phyloP scores from a whole-genome alignment of 2,113 vertebrate species.

The Varanus komodoensis region DNA sequence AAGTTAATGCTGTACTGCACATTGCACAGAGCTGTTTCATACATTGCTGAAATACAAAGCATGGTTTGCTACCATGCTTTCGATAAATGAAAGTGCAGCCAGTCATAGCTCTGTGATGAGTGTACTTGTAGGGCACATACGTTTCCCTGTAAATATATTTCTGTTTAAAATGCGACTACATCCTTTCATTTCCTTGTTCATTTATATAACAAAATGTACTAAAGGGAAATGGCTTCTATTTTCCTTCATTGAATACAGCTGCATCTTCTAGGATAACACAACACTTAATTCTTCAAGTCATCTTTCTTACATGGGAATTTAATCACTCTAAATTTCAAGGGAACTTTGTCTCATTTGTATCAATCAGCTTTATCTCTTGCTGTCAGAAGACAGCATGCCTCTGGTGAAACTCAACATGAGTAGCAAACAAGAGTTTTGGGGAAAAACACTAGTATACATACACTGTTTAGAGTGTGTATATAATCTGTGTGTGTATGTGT shows the following conservation, averaged over 20 bases:
- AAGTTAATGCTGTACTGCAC: slow-evolving; percentile 53
- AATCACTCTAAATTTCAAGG: slow-evolving; percentile 75
- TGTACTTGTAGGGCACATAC: not conserved
- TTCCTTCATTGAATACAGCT: slow-evolving; percentile 63
- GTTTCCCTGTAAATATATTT: slow-evolving; percentile 65
- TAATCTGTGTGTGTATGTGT: not conserved
- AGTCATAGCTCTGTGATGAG: not conserved
- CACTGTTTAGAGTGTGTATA: not conserved
- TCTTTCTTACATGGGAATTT: slow-evolving; percentile 76
- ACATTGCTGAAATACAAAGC: not conserved
- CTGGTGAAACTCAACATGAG: slow-evolving; percentile 80
- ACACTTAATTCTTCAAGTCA: slow-evolving; percentile 73
- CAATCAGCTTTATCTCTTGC: slow-evolving; percentile 79
- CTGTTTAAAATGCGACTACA: slow-evolving; percentile 68
- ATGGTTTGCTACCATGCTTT: not conserved
- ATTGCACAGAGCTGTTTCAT: slow-evolving; percentile 34
- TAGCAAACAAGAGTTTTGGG: slow-evolving; percentile 62
- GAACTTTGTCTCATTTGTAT: slow-evolving; percentile 78
- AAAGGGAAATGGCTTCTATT: slow-evolving; percentile 53
- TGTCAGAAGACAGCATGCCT: slow-evolving; percentile 78
- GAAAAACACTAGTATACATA: slow-evolving; percentile 46
- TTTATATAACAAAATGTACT: slow-evolving; percentile 24
- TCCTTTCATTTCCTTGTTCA: slow-evolving; percentile 44
- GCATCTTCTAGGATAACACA: slow-evolving; percentile 61
- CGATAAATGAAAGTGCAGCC: not conserved